These are phyloP conservation scores for Cetonia aurata DNA, from an alignment of 2,888 invertebrate genomes.

Conservation along the genomic window DNA sequence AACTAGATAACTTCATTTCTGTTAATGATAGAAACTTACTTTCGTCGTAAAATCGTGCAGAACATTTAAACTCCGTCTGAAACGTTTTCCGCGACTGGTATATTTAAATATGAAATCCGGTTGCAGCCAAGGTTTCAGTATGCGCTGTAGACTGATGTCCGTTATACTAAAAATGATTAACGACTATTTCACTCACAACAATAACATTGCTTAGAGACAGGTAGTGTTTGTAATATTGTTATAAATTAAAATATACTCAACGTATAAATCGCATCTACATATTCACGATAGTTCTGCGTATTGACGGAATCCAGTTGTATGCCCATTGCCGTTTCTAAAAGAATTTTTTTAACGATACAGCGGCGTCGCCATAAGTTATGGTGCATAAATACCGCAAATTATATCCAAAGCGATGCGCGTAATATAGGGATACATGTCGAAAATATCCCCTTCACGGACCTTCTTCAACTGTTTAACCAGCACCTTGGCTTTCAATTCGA, in stretches of 20 bases:
- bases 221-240: too few relatives aligned
- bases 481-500: conserved; percentile 32
- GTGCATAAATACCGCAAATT: conserved; percentile 35
- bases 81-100: conserved; percentile 28
- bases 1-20: too few relatives aligned
- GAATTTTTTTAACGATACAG: not conserved
- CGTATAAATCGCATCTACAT: conserved; percentile 38
- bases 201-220: too few relatives aligned
- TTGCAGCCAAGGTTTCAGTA: conserved; percentile 37
- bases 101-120: conserved; percentile 37
- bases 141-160: conserved; percentile 22
- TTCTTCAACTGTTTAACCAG: conserved; percentile 32
- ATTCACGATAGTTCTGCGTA: conserved; percentile 32
- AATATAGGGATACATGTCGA: conserved; percentile 39
- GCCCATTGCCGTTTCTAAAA: conserved; percentile 43
- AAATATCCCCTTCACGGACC: conserved; percentile 27
- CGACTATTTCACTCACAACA: not conserved
- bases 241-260: conserved; percentile 5
- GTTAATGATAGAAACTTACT: too few relatives aligned
- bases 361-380: not conserved
- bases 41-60: conserved; percentile 36
- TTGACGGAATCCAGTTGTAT: conserved; percentile 36
- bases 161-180: conserved; percentile 24
- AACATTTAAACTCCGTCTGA: conserved; percentile 4
- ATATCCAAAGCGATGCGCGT: conserved; percentile 39